Base-by-base conservation (phyloP, 2,113 vertebrate genomes). In the Cottus gobio region DNA sequence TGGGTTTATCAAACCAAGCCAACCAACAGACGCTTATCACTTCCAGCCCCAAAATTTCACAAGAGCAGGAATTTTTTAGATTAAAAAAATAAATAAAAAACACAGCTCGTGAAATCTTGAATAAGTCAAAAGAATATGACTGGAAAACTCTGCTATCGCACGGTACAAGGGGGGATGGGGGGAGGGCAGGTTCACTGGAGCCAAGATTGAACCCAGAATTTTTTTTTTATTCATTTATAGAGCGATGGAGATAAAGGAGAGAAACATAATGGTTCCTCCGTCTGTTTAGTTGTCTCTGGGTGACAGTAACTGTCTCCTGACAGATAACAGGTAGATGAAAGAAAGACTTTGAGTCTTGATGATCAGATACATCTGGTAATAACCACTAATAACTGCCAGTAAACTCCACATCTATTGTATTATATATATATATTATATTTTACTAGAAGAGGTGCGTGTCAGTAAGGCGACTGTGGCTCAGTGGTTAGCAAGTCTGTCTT, bases 21-120 rank as follows among this genome's bases (percentile, higher is more conserved):
- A 94, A 94, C 91, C 91, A 92, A 89, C 93, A 91, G 88, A 90
- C 91, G 79, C 93, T 95, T 95, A 95, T 95, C 94, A 86, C 77
- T 77, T 72, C 68, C 84, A 89, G 91, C 87, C 91, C 91, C 83
- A 85, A 93, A 94, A 95, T 93, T 94, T 93, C 94, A 95, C 94
- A 94, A 95, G 93, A 95, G 92, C 93, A 93, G 92, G 92, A 95
- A 93, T 95, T 93, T 93, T 90, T 86, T 61, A 94, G 93, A 94
- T 95, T 93, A 93, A 90, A 56, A 24, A 39, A 39, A 39, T 39
- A 39, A 39, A 39, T 11, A 11, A 52, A 89, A 79, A 36, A 82
- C 89, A 93, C 86, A 90, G 88, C 91, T 85, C 89, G 89, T 71
- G 88, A 92, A 94, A 92, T 92, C 89, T 91, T 92, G 91, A 95